A percentile compares a stretch with the other conserved stretches of the same genome.
These are phyloP conservation scores for Bungarus multicinctus DNA, from an alignment of 2,113 vertebrate species.

Conservation along the genomic window DNA sequence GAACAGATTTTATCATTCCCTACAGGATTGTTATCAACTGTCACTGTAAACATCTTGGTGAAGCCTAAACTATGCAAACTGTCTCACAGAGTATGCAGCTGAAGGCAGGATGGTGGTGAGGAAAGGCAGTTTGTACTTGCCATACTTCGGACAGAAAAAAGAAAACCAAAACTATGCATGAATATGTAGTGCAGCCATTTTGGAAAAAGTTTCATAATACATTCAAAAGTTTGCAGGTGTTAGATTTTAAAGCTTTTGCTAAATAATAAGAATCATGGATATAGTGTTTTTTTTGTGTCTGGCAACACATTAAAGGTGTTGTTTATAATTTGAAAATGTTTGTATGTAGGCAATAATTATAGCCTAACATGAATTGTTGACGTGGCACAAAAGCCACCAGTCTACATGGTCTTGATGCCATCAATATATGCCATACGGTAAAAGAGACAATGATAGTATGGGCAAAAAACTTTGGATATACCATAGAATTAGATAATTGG, in stretches of 20 bases:
- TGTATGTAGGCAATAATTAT: neutral
- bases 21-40: neutral
- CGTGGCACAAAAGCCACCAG: neutral
- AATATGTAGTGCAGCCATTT: neutral
- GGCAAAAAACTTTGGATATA: no score
- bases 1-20: neutral
- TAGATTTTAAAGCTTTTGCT: neutral
- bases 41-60: neutral
- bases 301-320: neutral
- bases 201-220: neutral
- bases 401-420: constrained; percentile 12
- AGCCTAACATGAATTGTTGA: neutral
- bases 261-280: neutral
- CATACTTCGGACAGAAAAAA: neutral
- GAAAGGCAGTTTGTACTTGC: no score
- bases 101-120: neutral
- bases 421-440: neutral
- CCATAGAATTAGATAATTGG: no score
- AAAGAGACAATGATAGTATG: no score
- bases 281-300: neutral
- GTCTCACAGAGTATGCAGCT: neutral
- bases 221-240: neutral
- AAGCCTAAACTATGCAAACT: neutral
- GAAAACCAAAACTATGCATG: neutral
- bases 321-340: neutral